Evolutionary conservation across 1,140 invertebrate species (phyloP).

Genomic region (Phymorhynchus buccinoides): DNA sequence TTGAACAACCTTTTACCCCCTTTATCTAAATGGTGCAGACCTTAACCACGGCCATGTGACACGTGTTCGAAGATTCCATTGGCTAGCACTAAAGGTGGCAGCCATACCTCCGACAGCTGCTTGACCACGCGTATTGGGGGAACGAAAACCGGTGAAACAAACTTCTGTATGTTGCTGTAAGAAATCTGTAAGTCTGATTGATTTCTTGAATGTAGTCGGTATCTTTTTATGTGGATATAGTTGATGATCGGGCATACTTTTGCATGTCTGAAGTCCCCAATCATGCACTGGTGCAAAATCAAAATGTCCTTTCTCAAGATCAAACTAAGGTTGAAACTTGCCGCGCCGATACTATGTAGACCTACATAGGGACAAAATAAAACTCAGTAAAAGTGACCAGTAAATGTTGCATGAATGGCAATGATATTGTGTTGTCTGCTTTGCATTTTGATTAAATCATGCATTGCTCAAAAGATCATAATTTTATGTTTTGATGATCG

Average conservation of each 20-base stretch:
- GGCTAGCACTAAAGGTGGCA: conserved; percentile 16
- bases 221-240: too few species aligned
- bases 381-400: too few species aligned
- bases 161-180: neutral
- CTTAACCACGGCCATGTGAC: conserved; percentile 32
- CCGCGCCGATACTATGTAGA: neutral
- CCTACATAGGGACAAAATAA: too few species aligned
- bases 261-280: neutral
- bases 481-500: too few species aligned
- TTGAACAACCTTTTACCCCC: too few species aligned
- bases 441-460: too few species aligned
- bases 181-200: conserved; percentile 7
- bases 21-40: too few species aligned
- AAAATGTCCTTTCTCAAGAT: conserved; percentile 37
- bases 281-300: too few species aligned
- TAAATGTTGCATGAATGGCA: too few species aligned
- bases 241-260: too few species aligned
- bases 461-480: too few species aligned
- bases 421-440: too few species aligned
- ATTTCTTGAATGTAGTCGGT: neutral
- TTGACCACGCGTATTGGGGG: conserved; percentile 37
- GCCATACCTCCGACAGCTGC: conserved; percentile 36
- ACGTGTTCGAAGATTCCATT: conserved; percentile 34
- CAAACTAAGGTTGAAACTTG: conserved; percentile 31
- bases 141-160: conserved; percentile 9